Base-by-base conservation (phyloP, 2,797 vertebrate genomes). In the Rachycentron canadum region DNA sequence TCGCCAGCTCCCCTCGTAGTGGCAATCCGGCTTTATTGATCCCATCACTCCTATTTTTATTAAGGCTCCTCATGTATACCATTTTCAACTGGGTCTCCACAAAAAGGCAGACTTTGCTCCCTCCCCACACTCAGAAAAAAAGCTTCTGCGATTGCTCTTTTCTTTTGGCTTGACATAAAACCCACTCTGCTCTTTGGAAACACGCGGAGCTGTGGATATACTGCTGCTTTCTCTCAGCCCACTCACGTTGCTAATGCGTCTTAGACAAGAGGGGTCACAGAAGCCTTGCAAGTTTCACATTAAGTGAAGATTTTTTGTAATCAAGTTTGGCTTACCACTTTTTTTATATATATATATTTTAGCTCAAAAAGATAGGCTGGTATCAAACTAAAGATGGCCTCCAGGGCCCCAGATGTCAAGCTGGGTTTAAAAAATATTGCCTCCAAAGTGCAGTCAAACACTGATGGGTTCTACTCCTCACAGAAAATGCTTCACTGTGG, bases 1-100 rank as follows among this genome's bases (percentile, higher is more conserved):
- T 61, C 62, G 79, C 73, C 87, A 88, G 84, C 79, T 83, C 81
- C 82, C 83, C 87, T 91, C 85, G 81, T 84, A 84, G 84, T 88
- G 85, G 85, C 85, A 89, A 88, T 91, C 85, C 76, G 52, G 84
- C 78, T 91, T 91, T 88, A 91, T 91, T 89, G 83, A 91, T 90
- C 85, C 78, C 77, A 87, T 90, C 85, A 85, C 88, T 82, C 78
- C 82, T 65, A 36, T 83, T 86, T 90, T 87, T 89, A 92, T 90
- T 89, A 86, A 83, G 85, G 68, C 79, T 45, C 45, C 78, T 90
- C 65, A 74, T 89, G 83, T 89, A 77, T 68, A 58, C 81, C 68
- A 78, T 75, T 78, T 78, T 45, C 75, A 71, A 80, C 76, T 23
- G 60, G 59, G 55, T 82, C 56, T 32, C 19, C 12, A 65, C 70